phyloP scores from a whole-genome alignment of 1,140 invertebrate genomes.

The Eumaeus atala region DNA sequence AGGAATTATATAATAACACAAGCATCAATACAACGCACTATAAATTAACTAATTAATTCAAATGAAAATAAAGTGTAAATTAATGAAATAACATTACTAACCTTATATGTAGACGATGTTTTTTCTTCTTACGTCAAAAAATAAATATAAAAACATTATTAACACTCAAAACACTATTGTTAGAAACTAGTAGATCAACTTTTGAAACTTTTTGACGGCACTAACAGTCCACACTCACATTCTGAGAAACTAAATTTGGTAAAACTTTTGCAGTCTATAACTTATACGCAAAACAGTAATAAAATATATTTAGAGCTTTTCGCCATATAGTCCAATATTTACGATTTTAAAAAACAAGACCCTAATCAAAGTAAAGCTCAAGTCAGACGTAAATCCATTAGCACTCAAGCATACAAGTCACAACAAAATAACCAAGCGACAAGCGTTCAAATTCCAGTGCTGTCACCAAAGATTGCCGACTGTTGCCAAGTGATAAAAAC shows the following conservation, averaged over 20 bases:
- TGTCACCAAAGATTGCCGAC: background rate
- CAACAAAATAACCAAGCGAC: background rate
- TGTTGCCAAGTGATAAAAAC: background rate
- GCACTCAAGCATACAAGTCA: constrained; percentile 7
- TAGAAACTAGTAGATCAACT: constrained; percentile 31
- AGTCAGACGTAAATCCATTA: constrained; percentile 2
- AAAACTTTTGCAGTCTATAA: no score
- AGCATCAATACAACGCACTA: no score
- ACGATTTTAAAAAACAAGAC: constrained; percentile 2
- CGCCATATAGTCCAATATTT: no score
- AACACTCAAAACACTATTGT: constrained; percentile 13
- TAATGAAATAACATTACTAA: background rate
- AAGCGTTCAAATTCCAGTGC: background rate
- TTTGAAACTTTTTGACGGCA: constrained; percentile 41
- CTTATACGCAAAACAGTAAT: no score
- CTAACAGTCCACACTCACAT: constrained; percentile 29
- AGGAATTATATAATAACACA: no score
- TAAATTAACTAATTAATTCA: no score
- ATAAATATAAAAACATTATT: constrained; percentile 14
- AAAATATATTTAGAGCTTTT: no score
- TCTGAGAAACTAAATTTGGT: constrained; percentile 5
- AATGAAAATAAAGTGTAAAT: no score
- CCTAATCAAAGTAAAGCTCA: constrained; percentile 7
- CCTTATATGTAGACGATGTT: constrained; percentile 7
- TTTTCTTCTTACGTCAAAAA: constrained; percentile 11